Conservation (phyloP, 2,113 vertebrate genomes). For the Apodemus speciosus region DNA sequence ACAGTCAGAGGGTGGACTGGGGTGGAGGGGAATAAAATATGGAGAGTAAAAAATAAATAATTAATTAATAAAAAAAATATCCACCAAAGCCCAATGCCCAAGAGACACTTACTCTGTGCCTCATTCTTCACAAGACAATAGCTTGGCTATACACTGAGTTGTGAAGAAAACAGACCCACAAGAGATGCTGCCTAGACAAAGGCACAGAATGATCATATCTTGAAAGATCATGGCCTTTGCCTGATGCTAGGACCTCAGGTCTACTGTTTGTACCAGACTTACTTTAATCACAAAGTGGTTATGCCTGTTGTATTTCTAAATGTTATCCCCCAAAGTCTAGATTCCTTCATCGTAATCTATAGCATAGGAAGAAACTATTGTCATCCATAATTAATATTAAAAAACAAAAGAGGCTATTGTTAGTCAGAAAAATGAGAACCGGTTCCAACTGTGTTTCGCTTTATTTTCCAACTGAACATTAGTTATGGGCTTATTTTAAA, state of each 20-base stretch:
- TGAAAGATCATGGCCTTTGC: neutral
- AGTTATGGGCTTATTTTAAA: conserved; percentile 41
- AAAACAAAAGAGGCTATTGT: neutral
- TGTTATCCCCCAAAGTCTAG: neutral
- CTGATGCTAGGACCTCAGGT: neutral
- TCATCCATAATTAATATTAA: conserved; percentile 31
- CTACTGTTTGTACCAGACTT: neutral
- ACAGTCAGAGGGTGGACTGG: too few relatives aligned
- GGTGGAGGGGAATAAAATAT: too few relatives aligned
- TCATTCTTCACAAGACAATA: neutral
- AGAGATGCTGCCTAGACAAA: neutral
- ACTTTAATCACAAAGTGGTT: neutral
- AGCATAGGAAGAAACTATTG: neutral
- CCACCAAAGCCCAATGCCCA: neutral
- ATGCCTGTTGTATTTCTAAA: neutral
- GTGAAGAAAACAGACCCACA: neutral
- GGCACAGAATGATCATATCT: neutral
- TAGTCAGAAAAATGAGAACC: conserved; percentile 11
- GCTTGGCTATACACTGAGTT: neutral
- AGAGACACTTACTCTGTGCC: neutral
- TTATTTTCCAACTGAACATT: neutral
- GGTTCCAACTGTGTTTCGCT: conserved; percentile 18
- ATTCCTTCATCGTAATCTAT: neutral
- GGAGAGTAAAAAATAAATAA: too few relatives aligned
- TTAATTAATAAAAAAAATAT: too few relatives aligned